phyloP scores from a whole-genome alignment of 2,888 invertebrate genomes.

The Cylindroiulus punctatus region DNA sequence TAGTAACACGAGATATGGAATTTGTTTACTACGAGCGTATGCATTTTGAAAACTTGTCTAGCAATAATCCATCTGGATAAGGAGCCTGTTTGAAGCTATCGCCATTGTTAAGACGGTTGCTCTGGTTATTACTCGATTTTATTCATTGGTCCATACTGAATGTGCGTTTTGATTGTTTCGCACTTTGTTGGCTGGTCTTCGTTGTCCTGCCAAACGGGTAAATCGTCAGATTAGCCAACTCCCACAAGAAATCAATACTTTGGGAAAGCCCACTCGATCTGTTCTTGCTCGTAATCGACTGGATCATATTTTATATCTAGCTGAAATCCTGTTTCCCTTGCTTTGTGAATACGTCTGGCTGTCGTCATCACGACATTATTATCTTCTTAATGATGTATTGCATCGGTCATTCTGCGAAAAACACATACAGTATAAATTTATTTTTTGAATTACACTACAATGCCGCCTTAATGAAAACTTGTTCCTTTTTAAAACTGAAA shows the following conservation, averaged over 20 bases:
- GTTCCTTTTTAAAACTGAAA: no score
- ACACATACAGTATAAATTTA: not conserved
- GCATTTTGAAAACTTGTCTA: no score
- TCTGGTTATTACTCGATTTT: not conserved
- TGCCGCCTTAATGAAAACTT: no score
- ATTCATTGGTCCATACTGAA: not conserved
- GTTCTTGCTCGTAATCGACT: not conserved
- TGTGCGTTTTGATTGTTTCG: not conserved
- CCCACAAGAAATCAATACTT: not conserved
- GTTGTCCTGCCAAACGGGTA: not conserved
- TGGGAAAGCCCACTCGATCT: not conserved
- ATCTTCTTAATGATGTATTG: not conserved
- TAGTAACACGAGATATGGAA: no score
- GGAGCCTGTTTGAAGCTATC: no score
- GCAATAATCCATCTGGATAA: no score
- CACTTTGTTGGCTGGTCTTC: not conserved
- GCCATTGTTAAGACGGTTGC: not conserved
- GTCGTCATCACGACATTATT: not conserved
- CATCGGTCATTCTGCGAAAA: not conserved
- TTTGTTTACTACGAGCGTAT: no score
- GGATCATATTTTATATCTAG: not conserved
- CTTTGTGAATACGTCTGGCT: not conserved
- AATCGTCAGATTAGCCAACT: constrained; percentile 2
- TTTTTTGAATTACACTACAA: not conserved
- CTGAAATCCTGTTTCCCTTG: not conserved